A percentile compares a stretch with the other conserved stretches of the same genome.
These are phyloP conservation scores for Amblyraja radiata DNA, from an alignment of 2,797 vertebrate genomes.

Conservation along the genomic window DNA sequence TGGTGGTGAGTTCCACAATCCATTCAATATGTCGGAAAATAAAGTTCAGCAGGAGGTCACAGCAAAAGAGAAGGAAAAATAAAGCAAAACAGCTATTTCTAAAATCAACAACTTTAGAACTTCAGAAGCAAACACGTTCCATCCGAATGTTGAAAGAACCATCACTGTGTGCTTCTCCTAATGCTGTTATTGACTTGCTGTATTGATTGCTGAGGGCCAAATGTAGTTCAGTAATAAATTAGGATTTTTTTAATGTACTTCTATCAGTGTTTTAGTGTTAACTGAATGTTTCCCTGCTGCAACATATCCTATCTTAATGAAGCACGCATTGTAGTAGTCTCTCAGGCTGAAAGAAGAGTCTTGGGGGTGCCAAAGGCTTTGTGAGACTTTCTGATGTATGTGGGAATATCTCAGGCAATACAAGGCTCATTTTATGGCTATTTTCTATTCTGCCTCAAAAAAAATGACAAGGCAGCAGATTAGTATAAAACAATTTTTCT, in stretches of 20 bases:
- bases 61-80: background rate
- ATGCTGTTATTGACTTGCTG: slow-evolving; percentile 25
- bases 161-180: background rate
- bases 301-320: slow-evolving; percentile 17
- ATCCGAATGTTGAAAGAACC: slow-evolving; percentile 16
- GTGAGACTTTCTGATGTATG: background rate
- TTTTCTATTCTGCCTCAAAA: slow-evolving; percentile 7
- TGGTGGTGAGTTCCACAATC: background rate
- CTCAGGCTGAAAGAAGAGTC: background rate
- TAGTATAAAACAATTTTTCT: background rate
- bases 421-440: background rate
- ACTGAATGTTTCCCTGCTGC: slow-evolving; percentile 31
- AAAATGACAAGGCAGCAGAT: background rate
- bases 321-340: background rate
- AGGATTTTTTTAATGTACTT: slow-evolving; percentile 29
- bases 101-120: slow-evolving; percentile 27
- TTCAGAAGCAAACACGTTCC: slow-evolving; percentile 8
- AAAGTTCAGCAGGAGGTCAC: no score
- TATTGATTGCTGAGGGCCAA: slow-evolving; percentile 29
- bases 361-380: background rate
- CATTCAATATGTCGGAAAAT: slow-evolving; percentile 3
- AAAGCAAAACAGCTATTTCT: background rate
- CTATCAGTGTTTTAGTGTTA: slow-evolving; percentile 30
- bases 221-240: slow-evolving; percentile 36
- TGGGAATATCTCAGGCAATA: background rate